phyloP scores from a whole-genome alignment of 2,113 vertebrate genomes.

The Camelus bactrianus region DNA sequence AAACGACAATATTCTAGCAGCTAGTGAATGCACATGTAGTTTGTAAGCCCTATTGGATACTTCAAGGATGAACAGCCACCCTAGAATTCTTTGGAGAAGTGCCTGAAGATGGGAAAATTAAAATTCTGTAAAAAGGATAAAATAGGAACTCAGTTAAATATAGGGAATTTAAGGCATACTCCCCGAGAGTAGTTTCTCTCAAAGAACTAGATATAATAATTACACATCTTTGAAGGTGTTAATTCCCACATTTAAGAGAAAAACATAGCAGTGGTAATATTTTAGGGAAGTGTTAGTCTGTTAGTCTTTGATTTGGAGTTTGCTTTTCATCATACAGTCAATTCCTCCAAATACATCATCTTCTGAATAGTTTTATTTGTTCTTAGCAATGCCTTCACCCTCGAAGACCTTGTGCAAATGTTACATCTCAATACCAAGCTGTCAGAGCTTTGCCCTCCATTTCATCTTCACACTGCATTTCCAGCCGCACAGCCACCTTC shows the following conservation, averaged over 20 bases:
- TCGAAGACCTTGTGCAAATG: neutral
- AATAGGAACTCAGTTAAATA: slow-evolving; percentile 23
- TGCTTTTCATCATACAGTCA: neutral
- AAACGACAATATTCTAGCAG: neutral
- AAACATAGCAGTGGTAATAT: neutral
- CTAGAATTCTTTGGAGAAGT: neutral
- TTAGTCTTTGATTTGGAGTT: neutral
- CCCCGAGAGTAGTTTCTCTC: neutral
- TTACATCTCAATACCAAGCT: neutral
- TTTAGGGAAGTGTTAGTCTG: neutral
- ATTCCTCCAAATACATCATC: neutral
- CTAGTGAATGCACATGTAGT: neutral
- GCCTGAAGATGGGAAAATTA: neutral
- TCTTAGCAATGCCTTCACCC: neutral
- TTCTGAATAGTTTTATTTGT: neutral
- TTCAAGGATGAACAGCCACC: neutral
- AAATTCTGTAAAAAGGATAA: neutral
- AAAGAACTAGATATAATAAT: neutral
- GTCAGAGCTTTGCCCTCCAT: neutral
- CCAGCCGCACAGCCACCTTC: neutral
- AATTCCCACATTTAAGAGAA: neutral
- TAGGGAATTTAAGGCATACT: neutral
- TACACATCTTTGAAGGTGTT: neutral
- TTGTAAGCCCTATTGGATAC: neutral
- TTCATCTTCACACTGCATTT: neutral